These are phyloP conservation scores for Myotis davidii DNA, from an alignment of 2,113 vertebrate species.

Conservation along the genomic window DNA sequence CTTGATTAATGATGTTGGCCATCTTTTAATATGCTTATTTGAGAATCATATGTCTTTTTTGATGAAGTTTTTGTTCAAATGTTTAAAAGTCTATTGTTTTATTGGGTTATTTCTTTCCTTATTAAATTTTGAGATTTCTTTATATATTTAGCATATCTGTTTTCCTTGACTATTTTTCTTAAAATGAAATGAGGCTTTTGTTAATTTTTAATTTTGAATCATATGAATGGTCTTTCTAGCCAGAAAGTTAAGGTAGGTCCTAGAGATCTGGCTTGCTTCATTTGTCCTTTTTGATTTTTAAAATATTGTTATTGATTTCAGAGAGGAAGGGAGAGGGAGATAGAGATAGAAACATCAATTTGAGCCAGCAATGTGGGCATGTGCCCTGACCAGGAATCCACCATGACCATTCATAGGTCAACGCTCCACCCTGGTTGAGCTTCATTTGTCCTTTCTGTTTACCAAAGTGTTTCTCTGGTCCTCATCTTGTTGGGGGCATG, in stretches of 20 bases:
- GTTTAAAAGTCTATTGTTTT: background rate
- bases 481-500: background rate
- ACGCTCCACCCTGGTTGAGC: too few species aligned
- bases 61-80: background rate
- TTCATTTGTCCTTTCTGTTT: background rate
- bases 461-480: background rate
- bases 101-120: background rate
- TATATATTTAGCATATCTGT: background rate
- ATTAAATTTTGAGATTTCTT: background rate
- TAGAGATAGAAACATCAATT: too few species aligned
- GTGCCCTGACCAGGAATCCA: too few species aligned
- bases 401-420: too few species aligned
- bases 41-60: background rate
- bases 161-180: background rate
- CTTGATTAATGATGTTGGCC: background rate
- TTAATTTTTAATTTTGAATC: background rate
- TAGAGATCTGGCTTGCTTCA: background rate
- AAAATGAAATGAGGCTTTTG: background rate
- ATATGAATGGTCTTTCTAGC: background rate
- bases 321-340: too few species aligned
- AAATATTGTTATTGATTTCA: too few species aligned
- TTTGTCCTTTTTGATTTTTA: background rate
- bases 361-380: too few species aligned
- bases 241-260: background rate
- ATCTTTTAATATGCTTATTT: background rate